phyloP scores from a whole-genome alignment of 2,797 vertebrate species.

The Euthynnus affinis region DNA sequence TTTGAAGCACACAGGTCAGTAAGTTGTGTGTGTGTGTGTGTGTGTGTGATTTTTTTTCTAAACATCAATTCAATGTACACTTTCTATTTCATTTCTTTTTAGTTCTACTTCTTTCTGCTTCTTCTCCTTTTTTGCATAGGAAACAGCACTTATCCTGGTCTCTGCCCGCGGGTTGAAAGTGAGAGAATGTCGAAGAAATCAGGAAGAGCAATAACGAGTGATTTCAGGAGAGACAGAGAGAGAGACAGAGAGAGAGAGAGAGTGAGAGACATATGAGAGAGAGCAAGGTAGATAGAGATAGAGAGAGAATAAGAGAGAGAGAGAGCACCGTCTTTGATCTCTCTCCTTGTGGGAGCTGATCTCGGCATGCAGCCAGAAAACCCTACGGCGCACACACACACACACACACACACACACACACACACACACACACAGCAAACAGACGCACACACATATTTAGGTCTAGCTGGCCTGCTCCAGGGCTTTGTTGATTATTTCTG shows the following conservation, averaged over 20 bases:
- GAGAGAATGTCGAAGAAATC: constrained; percentile 42
- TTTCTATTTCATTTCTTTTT: constrained; percentile 13
- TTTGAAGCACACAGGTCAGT: constrained; percentile 64
- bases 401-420: constrained; percentile 36
- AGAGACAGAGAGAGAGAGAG: constrained; percentile 34
- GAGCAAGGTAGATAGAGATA: constrained; percentile 53
- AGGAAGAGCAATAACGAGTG: constrained; percentile 48
- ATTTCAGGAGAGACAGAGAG: constrained; percentile 43
- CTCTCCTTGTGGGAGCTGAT: constrained; percentile 83
- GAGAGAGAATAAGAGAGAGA: constrained; percentile 28
- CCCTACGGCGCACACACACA: constrained; percentile 49
- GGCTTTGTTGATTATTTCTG: constrained; percentile 89
- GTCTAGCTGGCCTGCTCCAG: constrained; percentile 68
- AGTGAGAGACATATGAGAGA: constrained; percentile 9
- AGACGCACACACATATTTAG: constrained; percentile 56
- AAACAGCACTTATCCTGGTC: constrained; percentile 39
- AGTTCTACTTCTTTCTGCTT: not conserved
- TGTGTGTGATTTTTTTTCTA: constrained; percentile 18
- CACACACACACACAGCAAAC: constrained; percentile 31
- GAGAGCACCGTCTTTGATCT: constrained; percentile 81
- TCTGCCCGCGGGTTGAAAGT: constrained; percentile 33
- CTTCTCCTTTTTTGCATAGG: constrained; percentile 50
- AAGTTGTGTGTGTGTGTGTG: constrained; percentile 23
- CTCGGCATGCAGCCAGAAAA: constrained; percentile 78
- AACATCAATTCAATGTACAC: constrained; percentile 19